Evolutionary conservation across 2,888 invertebrate genomes (phyloP).

Genomic region (Tridacna crocea): DNA sequence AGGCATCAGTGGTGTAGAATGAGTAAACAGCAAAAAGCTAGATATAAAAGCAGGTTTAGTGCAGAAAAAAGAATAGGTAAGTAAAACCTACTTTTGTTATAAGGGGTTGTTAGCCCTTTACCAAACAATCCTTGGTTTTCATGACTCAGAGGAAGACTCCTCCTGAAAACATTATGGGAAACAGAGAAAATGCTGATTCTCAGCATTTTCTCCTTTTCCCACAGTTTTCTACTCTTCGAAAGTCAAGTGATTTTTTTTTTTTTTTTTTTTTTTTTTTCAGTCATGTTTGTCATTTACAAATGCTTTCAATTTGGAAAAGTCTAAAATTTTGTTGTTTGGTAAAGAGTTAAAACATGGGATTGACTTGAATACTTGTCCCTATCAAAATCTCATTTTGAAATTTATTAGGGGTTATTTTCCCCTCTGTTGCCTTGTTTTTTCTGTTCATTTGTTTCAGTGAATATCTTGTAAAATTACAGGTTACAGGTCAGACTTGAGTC

Average conservation of each 20-base stretch:
- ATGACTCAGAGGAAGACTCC: no score
- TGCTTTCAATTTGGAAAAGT: neutral
- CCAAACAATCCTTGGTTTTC: neutral
- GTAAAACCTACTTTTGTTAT: neutral
- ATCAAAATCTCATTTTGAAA: no score
- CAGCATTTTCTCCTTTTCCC: neutral
- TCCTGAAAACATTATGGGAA: no score
- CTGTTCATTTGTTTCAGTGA: no score
- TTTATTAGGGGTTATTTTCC: no score
- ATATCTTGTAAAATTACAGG: neutral
- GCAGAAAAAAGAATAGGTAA: conserved; percentile 48
- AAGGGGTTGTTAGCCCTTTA: neutral
- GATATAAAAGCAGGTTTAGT: conserved; percentile 72
- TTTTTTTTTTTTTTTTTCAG: no score
- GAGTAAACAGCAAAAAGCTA: conserved; percentile 75
- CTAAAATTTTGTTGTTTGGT: no score
- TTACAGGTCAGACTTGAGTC: conserved; percentile 4
- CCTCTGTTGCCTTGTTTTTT: no score
- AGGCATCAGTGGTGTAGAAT: conserved; percentile 79
- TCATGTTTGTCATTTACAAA: neutral
- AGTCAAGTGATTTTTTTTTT: no score
- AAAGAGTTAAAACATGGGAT: no score
- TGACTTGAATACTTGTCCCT: no score
- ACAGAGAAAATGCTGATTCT: no score
- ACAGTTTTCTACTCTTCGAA: neutral